phyloP scores from a whole-genome alignment of 2,888 invertebrate species.

The Lymantria dispar region DNA sequence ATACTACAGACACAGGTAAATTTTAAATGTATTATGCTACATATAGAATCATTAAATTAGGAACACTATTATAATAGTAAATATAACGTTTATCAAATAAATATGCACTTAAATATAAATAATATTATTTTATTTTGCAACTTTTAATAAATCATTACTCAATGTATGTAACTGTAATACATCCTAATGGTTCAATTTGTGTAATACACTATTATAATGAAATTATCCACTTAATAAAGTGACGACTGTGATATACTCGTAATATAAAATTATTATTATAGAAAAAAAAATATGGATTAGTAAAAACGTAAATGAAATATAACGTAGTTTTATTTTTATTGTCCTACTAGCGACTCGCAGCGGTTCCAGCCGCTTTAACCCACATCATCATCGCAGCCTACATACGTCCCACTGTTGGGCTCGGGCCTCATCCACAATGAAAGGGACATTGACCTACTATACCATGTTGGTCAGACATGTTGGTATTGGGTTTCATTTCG shows the following conservation, averaged over 20 bases:
- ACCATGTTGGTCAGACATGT: no score
- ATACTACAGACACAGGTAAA: constrained; percentile 42
- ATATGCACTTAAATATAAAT: background rate
- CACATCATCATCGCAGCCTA: no score
- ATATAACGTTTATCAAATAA: constrained; percentile 18
- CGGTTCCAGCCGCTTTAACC: no score
- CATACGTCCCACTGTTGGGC: no score
- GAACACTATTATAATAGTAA: constrained; percentile 10
- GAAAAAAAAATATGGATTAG: constrained; percentile 67
- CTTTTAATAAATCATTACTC: constrained; percentile 16
- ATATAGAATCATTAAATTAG: constrained; percentile 24
- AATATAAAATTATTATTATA: constrained; percentile 56
- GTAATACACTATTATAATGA: constrained; percentile 46
- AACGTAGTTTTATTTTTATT: constrained; percentile 33
- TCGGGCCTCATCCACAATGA: no score
- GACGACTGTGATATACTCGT: constrained; percentile 81
- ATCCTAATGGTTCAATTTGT: constrained; percentile 43
- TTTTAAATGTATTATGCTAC: constrained; percentile 22
- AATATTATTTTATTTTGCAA: constrained; percentile 16
- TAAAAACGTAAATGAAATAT: constrained; percentile 53
- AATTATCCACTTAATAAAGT: constrained; percentile 75
- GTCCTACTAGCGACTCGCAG: no score
- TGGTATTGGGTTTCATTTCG: no score
- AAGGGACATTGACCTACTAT: no score
- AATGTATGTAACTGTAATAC: constrained; percentile 8